Evolutionary conservation across 2,797 vertebrate genomes (phyloP).

Genomic region (Morelia viridis): DNA sequence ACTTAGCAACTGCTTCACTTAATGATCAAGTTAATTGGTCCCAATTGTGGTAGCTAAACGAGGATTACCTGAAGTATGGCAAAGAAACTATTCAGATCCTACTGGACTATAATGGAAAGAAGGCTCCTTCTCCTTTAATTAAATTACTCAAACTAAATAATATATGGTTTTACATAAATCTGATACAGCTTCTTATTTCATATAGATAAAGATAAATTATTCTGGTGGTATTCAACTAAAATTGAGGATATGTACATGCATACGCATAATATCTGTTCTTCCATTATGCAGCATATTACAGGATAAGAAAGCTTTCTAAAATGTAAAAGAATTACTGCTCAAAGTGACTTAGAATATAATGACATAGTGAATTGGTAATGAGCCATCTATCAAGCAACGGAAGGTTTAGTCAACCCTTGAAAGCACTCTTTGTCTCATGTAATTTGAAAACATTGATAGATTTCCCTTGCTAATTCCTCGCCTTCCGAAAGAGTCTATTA

Average conservation of each 20-base stretch:
- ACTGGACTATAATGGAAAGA: neutral
- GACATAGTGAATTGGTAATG: neutral
- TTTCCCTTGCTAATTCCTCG: neutral
- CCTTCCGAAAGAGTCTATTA: neutral
- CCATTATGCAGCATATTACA: neutral
- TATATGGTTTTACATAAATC: neutral
- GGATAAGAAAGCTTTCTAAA: neutral
- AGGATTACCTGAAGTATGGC: neutral
- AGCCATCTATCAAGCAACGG: conserved; percentile 20
- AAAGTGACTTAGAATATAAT: neutral
- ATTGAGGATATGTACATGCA: neutral
- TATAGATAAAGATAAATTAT: neutral
- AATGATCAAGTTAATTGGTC: neutral
- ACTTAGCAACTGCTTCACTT: neutral
- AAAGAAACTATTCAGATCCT: neutral
- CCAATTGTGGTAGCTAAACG: neutral
- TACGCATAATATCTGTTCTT: neutral
- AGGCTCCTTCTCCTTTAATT: neutral
- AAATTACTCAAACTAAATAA: neutral
- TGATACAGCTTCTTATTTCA: conserved; percentile 13
- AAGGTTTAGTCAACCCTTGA: neutral
- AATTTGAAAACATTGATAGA: neutral
- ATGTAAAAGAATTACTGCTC: neutral
- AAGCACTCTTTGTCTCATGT: neutral
- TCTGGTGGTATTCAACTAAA: conserved; percentile 1